These are phyloP conservation scores for Oligia fasciuncula DNA, from an alignment of 2,888 invertebrate genomes.

Conservation along the genomic window DNA sequence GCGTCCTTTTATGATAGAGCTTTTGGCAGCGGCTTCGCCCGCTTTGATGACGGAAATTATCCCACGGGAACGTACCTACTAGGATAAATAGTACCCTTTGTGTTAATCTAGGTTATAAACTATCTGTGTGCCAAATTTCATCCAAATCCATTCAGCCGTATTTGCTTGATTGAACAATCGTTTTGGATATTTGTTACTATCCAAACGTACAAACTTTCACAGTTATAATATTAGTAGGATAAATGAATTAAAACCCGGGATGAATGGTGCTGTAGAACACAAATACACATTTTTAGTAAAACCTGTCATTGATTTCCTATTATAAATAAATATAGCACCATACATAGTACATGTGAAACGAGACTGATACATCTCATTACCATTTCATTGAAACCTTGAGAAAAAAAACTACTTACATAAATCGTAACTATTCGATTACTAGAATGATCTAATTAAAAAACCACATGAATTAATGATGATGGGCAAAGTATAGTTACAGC, in stretches of 20 bases:
- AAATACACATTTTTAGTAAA: neutral
- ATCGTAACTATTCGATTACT: neutral
- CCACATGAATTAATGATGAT: conserved; percentile 2
- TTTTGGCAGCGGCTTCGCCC: neutral
- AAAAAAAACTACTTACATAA: neutral
- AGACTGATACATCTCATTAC: neutral
- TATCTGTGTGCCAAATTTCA: neutral
- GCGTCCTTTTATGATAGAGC: neutral
- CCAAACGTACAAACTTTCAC: neutral
- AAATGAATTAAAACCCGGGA: neutral
- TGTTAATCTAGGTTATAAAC: neutral
- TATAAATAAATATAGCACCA: neutral
- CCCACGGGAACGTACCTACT: neutral
- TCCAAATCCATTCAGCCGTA: neutral
- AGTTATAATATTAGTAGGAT: neutral
- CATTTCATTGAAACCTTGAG: neutral
- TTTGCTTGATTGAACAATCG: neutral
- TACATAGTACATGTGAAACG: neutral
- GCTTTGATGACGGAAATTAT: too few species aligned
- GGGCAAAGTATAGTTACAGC: conserved; percentile 5
- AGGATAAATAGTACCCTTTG: neutral
- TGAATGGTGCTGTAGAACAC: neutral
- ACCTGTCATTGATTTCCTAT: neutral
- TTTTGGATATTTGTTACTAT: neutral
- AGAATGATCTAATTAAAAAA: neutral